These are phyloP conservation scores for Athalia circularis DNA, from an alignment of 2,888 invertebrate genomes.

Conservation along the genomic window DNA sequence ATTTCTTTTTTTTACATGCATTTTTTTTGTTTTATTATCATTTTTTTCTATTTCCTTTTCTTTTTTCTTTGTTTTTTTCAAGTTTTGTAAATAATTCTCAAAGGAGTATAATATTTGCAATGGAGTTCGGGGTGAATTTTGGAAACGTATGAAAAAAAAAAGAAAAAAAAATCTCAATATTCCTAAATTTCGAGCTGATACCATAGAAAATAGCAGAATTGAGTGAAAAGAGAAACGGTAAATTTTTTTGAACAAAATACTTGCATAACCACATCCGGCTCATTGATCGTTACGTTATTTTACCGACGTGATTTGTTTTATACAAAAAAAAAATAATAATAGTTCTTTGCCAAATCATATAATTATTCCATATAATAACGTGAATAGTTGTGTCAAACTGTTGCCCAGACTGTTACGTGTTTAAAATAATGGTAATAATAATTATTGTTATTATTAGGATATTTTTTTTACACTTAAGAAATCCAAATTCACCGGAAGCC, in stretches of 20 bases:
- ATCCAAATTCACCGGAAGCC: constrained; percentile 61
- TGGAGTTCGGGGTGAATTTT: constrained; percentile 62
- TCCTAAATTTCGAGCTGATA: no score
- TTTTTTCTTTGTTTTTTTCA: neutral
- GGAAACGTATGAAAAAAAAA: neutral
- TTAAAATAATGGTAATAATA: neutral
- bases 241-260: no score
- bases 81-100: constrained; percentile 62
- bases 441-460: constrained; percentile 3
- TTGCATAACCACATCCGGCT: no score
- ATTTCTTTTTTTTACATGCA: neutral
- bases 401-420: neutral
- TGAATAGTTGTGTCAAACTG: no score
- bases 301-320: no score
- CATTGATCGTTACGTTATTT: no score
- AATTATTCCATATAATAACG: no score
- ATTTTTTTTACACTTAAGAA: constrained; percentile 7
- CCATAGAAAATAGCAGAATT: no score
- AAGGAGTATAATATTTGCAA: constrained; percentile 54
- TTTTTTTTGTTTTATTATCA: constrained; percentile 7
- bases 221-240: no score
- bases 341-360: no score
- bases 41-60: neutral
- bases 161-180: no score
- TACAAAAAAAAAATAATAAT: no score